phyloP scores from a whole-genome alignment of 1,140 invertebrate species.

The Oryctes rhinoceros region DNA sequence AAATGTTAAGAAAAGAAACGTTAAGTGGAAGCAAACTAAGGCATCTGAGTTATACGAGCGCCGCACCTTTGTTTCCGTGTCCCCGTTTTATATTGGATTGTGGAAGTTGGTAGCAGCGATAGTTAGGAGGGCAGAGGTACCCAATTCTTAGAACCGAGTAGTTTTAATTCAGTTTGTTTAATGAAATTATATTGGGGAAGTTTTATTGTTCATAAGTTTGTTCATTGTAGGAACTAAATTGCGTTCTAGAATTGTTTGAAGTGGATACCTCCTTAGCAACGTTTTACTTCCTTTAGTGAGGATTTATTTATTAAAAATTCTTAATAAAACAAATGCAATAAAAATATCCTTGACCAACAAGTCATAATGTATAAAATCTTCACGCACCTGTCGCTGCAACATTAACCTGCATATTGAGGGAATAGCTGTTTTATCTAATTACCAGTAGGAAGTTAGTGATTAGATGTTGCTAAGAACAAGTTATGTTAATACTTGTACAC shows the following conservation, averaged over 20 bases:
- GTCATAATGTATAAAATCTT: too few species aligned
- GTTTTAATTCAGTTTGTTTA: constrained; percentile 33
- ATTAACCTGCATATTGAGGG: too few species aligned
- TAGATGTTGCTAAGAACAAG: too few species aligned
- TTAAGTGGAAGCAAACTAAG: background rate
- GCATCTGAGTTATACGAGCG: constrained; percentile 5
- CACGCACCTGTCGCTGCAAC: too few species aligned
- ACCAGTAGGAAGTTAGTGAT: too few species aligned
- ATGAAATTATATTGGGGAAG: constrained; percentile 30
- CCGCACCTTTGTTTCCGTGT: background rate
- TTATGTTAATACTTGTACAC: too few species aligned
- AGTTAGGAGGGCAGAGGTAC: background rate
- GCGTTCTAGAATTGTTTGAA: constrained; percentile 14
- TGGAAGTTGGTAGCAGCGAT: background rate
- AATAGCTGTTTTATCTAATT: too few species aligned
- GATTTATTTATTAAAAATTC: constrained; percentile 1
- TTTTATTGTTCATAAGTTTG: constrained; percentile 20
- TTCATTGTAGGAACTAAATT: constrained; percentile 4
- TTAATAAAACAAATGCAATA: background rate
- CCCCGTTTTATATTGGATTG: constrained; percentile 16
- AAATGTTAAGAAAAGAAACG: background rate
- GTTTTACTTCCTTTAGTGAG: background rate
- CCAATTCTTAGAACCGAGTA: background rate
- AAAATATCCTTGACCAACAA: too few species aligned
- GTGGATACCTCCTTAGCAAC: background rate